Evolutionary conservation across 2,113 vertebrate genomes (phyloP).

Genomic region (Epinephelus lanceolatus): DNA sequence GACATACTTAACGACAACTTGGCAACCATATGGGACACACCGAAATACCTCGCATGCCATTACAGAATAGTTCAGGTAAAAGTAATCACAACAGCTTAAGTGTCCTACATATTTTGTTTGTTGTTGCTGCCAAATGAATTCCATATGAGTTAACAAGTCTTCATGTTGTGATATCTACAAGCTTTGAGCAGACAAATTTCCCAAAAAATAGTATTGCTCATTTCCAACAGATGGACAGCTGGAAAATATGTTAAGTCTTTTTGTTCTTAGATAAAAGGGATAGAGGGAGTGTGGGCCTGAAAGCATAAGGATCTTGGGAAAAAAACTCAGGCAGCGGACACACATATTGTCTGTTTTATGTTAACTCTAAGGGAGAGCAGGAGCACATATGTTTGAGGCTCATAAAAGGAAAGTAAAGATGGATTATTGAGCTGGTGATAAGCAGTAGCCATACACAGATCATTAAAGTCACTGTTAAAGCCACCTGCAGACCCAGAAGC

Average conservation of each 20-base stretch:
- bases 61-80: not conserved
- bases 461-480: slow-evolving; percentile 38
- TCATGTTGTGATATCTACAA: not conserved
- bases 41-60: not conserved
- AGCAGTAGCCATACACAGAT: slow-evolving; percentile 43
- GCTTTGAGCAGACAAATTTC: not conserved
- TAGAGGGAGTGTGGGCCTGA: not conserved
- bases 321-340: not conserved
- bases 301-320: not conserved
- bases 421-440: slow-evolving; percentile 67
- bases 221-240: not conserved
- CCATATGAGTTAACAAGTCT: not conserved
- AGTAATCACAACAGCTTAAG: not conserved
- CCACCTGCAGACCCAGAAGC: slow-evolving; percentile 20
- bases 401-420: slow-evolving; percentile 64
- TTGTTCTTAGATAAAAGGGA: not conserved
- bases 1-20: not conserved
- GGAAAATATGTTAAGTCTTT: not conserved
- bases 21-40: not conserved
- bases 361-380: not conserved
- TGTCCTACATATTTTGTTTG: not conserved
- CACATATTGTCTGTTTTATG: no score
- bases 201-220: not conserved
- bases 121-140: not conserved
- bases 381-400: slow-evolving; percentile 28